These are phyloP conservation scores for Zalophus californianus DNA, from an alignment of 2,797 vertebrate species.

Conservation along the genomic window DNA sequence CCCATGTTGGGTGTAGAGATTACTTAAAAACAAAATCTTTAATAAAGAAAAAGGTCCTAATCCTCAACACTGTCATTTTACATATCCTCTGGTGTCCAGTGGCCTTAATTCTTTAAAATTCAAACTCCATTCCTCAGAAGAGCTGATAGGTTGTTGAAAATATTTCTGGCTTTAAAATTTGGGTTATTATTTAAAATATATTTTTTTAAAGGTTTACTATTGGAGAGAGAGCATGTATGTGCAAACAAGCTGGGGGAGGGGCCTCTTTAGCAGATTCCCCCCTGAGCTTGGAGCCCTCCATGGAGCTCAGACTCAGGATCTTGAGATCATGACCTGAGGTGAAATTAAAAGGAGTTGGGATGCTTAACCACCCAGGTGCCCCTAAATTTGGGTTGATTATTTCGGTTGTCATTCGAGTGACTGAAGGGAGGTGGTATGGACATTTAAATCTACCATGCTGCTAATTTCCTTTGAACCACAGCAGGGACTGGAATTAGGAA, in stretches of 20 bases:
- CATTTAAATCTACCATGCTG: not conserved
- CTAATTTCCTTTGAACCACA: conserved; percentile 30
- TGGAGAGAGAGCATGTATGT: too few relatives aligned
- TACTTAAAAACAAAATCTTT: not conserved
- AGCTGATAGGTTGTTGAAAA: conserved; percentile 38
- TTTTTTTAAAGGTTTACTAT: too few relatives aligned
- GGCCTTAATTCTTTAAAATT: conserved; percentile 48
- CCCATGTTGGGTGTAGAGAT: not conserved
- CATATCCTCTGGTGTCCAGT: not conserved
- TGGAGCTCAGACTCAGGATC: too few relatives aligned
- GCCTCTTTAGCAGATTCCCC: too few relatives aligned
- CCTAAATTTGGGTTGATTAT: not conserved
- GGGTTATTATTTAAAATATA: not conserved
- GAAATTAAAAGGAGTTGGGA: too few relatives aligned
- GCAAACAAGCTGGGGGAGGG: too few relatives aligned
- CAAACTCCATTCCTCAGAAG: not conserved
- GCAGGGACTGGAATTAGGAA: conserved; percentile 50
- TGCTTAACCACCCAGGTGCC: not conserved
- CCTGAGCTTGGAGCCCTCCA: too few relatives aligned
- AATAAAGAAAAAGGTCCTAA: not conserved
- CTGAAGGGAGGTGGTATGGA: not conserved
- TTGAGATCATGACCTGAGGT: too few relatives aligned
- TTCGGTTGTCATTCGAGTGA: conserved; percentile 6
- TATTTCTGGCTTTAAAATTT: conserved; percentile 50
- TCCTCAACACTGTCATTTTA: conserved; percentile 23